Conservation (phyloP, 2,113 vertebrate genomes). For the Rallus limicola region DNA sequence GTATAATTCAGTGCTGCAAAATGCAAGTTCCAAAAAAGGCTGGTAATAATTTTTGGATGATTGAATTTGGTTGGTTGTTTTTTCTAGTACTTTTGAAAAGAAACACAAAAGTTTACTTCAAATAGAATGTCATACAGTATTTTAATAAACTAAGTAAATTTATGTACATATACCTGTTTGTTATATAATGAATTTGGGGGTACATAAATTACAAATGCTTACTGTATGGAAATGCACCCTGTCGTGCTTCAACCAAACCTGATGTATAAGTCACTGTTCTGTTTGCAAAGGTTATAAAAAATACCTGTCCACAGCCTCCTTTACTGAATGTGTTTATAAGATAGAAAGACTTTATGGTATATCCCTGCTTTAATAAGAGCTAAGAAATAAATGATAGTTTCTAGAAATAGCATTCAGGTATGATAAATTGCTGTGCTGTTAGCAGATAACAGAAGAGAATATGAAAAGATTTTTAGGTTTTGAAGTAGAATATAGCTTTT, state of each 20-base stretch:
- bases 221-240: not conserved
- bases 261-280: not conserved
- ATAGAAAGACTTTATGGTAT: not conserved
- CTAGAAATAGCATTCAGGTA: not conserved
- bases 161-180: not conserved
- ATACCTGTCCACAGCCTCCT: not conserved
- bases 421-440: not conserved
- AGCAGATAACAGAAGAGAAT: not conserved
- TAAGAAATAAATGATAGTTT: not conserved
- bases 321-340: not conserved
- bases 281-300: not conserved
- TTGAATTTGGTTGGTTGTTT: not conserved
- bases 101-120: not conserved
- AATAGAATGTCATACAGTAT: not conserved
- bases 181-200: not conserved
- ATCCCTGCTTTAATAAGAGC: not conserved
- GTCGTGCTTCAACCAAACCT: not conserved
- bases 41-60: not conserved
- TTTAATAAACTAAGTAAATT: not conserved
- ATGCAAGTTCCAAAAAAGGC: not conserved
- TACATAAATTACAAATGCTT: not conserved
- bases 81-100: not conserved
- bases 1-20: not conserved
- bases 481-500: not conserved
- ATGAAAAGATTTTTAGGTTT: not conserved